Evolutionary conservation across 2,888 invertebrate genomes (phyloP), one percentile per base, ranked within the genome.

Genomic region (Pollenia griseotomentosa): DNA sequence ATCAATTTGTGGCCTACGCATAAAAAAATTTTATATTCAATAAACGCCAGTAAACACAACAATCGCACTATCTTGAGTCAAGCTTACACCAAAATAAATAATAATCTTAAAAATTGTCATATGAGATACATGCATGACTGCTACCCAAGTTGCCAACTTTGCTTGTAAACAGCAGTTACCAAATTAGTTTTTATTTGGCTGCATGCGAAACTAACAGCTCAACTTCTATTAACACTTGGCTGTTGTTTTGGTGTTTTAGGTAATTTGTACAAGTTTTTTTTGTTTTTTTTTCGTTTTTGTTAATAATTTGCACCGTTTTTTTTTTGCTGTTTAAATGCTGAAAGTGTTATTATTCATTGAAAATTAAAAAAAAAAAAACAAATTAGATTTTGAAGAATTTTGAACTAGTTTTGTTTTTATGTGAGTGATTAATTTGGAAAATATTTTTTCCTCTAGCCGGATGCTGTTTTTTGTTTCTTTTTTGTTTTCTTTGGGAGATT

Each of bases 1-100:
- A 88, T 83, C 87, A 88, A 88, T 89, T 88, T 88, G 86, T 88
- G 66, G 88, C 90, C 90, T 90, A 90, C 90, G 90, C 89, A 77
- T 68, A 79, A 68, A 23, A 79, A 42, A 63, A 65, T 51, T 33
- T 70, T 80, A 70, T 77, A 83, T 83, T 83, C 83, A 83, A 83
- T 83, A 83, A 83, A 83, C 77, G 83, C 83, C 77, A 83, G 61
- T 70, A 70, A 68, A 70, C n/a, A 61, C 44, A 63, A 70, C 68
- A 77, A 77, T 61, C 71, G 77, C 71, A 40, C 48, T 83, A 83
- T 83, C 83, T 71, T 23, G 44, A 77, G 61, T 51, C 83, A 65
- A 73, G 66, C 48, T 59, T 66, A 23, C 42, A 65, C 51, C 46
- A 63, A 75, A 61, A 75, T n/a, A 53, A 33, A 61, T 59, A 84